Evolutionary conservation across 2,888 invertebrate genomes (phyloP), one percentile per base, ranked within the genome.

Genomic region (Drosophila prolongata): DNA sequence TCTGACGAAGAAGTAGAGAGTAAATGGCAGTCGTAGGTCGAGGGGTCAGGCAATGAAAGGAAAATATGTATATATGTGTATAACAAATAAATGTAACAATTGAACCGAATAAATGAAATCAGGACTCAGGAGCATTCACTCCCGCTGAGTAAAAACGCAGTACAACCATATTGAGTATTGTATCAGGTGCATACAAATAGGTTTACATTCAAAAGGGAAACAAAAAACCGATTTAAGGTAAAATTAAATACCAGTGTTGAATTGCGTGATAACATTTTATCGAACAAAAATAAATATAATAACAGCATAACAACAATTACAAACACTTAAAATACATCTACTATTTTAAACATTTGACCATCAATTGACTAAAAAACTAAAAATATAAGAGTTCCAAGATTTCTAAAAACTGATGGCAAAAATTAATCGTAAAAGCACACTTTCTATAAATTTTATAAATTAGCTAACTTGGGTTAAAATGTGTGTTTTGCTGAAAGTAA

Each of bases 81-180:
- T 74, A 82, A 81, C 80, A 84, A 79, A 80, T 78, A 79, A 75
- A 71, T 78, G 73, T 77, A 87, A 87, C 81, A 87, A 87, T 89
- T 89, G 87, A 78, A 71, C 75, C 67, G 55, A 87, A 83, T 69
- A 84, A 87, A 76, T 69, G 76, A 89, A 80, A 75, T 74, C 71
- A 71, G 77, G 70, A 82, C 73, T 76, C 57, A 67, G 60, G 70
- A 65, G 49, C 49, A 55, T 54, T 53, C 46, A 16, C 24, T 49
- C 14, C 24, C 10, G 3, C 38, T 14, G 4, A 62, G 42, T n/a
- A 44, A 49, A 49, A 35, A 30, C 62, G 42, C 50, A 64, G 8
- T 64, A 35, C 49, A 49, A 38, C 13, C 11, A n/a, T 42, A 6
- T 2, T 5, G 27, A 6, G 27, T n/a, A 11, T 24, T 24, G 19